Base-by-base conservation (phyloP, 2,113 vertebrate genomes). In the Sporophila hypoxantha region DNA sequence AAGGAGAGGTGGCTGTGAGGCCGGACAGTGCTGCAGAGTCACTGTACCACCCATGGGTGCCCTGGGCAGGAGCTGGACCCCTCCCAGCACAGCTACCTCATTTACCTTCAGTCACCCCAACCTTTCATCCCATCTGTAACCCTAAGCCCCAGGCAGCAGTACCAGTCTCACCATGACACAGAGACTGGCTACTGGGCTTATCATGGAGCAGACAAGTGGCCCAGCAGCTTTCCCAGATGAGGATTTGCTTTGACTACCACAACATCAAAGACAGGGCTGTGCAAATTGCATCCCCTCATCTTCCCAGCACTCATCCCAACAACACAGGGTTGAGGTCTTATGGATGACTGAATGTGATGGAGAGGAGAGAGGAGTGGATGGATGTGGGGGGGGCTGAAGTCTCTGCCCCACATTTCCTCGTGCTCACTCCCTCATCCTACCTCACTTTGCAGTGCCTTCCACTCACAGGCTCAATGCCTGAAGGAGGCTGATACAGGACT, bases 161-260 rank as follows among this genome's bases (percentile, higher is more conserved):
- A 83, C 88, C 74, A 61, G 92, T 83, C 55, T 68, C 75, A 65
- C 27, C 77, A 75, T 82, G 12, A 68, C 32, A 64, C 65, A 80
- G 34, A 80, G 26, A 81, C 67, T 0, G 19, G 80, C 56, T 88
- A 86, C 17, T 15, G 34, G 42, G 77, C 66, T 93, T 92, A 88
- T 91, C 89, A 69, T 23, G 47, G 50, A 93, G 49, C 59, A 89
- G 50, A 77, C 39, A 89, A 91, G 83, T 79, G 67, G 75, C 56
- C 81, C 22, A 0, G 4, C 89, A 91, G 67, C 88, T 65, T 92
- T 91, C 60, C n/a, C 2, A 2, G 74, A 25, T 76, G 66, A 75
- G 56, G 59, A 62, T 84, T 79, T 86, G 39, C 80, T 94, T 91
- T 93, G 76, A 81, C 70, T 93, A 50, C 49, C 73, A 39, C 52